phyloP scores from a whole-genome alignment of 2,797 vertebrate genomes.

The Gymnocypris eckloni region DNA sequence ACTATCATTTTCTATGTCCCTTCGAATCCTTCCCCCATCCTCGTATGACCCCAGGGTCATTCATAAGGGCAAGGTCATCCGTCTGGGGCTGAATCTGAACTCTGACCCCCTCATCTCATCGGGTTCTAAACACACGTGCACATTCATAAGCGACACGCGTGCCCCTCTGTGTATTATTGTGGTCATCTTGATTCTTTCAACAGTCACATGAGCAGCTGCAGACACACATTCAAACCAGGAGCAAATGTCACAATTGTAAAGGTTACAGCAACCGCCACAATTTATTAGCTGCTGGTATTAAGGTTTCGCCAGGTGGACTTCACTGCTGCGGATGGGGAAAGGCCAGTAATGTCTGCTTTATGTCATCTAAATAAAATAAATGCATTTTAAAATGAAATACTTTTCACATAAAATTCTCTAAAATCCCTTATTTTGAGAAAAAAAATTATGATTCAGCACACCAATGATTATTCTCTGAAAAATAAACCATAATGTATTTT shows the following conservation, averaged over 20 bases:
- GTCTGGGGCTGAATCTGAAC: slow-evolving; percentile 82
- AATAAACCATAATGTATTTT: not conserved
- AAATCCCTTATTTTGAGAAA: not conserved
- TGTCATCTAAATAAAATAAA: not conserved
- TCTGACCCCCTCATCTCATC: slow-evolving; percentile 78
- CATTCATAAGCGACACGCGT: slow-evolving; percentile 65
- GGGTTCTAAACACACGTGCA: slow-evolving; percentile 73
- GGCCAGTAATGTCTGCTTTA: not conserved
- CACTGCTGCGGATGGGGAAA: slow-evolving; percentile 16
- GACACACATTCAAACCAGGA: slow-evolving; percentile 31
- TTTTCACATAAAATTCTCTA: not conserved
- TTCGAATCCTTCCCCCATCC: slow-evolving; percentile 67
- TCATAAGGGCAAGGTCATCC: slow-evolving; percentile 79
- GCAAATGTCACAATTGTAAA: slow-evolving; percentile 27
- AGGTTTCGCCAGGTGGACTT: slow-evolving; percentile 7
- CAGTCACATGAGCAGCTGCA: not conserved
- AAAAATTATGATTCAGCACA: not conserved
- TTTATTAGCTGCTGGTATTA: slow-evolving; percentile 17
- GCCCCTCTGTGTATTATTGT: slow-evolving; percentile 75
- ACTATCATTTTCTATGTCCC: slow-evolving; percentile 27
- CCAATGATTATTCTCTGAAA: not conserved
- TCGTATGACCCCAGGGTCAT: slow-evolving; percentile 76
- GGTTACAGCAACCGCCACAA: slow-evolving; percentile 16
- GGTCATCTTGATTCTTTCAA: slow-evolving; percentile 78
- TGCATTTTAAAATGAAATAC: not conserved